Evolutionary conservation across 2,113 vertebrate genomes (phyloP).

Genomic region (Zapus hudsonius): DNA sequence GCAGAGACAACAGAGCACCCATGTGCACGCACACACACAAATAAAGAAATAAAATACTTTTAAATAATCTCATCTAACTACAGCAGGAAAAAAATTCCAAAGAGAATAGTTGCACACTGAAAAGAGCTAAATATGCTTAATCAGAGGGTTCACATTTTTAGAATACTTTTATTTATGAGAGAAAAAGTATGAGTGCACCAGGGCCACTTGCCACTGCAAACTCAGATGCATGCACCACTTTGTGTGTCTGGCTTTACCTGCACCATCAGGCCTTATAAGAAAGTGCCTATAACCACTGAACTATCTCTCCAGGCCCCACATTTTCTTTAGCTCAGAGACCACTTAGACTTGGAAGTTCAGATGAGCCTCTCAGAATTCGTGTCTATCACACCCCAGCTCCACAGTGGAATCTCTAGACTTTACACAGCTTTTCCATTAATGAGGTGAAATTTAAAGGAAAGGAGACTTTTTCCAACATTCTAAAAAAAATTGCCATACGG

Average conservation of each 20-base stretch:
- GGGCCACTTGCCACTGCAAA: too few species aligned
- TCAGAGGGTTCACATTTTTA: background rate
- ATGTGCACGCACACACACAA: too few species aligned
- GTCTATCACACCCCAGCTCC: background rate
- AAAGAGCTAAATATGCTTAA: background rate
- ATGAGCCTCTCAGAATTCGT: background rate
- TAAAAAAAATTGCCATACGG: background rate
- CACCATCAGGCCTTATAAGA: too few species aligned
- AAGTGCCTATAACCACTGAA: too few species aligned
- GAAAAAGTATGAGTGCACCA: too few species aligned
- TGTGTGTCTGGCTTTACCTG: too few species aligned
- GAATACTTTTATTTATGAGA: too few species aligned
- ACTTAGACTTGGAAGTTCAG: conserved; percentile 15
- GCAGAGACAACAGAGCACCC: too few species aligned
- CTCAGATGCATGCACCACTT: too few species aligned
- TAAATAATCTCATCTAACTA: background rate
- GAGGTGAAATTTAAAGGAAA: conserved; percentile 33
- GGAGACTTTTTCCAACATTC: conserved; percentile 19
- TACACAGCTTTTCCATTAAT: background rate
- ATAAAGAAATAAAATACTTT: too few species aligned
- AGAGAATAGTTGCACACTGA: background rate
- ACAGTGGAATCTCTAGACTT: conserved; percentile 7
- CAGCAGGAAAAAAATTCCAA: background rate
- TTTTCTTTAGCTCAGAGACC: background rate
- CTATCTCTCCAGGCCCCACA: too few species aligned